These are phyloP conservation scores for Lomographa bimaculata DNA, from an alignment of 2,888 invertebrate genomes.

Conservation along the genomic window DNA sequence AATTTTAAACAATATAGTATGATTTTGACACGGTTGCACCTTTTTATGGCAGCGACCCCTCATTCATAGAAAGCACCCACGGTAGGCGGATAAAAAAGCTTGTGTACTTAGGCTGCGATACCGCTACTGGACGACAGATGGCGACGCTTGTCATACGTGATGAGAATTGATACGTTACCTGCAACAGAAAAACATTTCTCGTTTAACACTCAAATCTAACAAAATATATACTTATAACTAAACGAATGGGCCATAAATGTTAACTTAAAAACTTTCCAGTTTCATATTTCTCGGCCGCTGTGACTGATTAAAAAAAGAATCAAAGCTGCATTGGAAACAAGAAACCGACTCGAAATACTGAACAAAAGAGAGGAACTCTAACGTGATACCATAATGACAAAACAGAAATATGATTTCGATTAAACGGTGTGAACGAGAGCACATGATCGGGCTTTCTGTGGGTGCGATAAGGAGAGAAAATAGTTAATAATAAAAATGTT, in stretches of 20 bases:
- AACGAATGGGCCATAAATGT: slow-evolving; percentile 36
- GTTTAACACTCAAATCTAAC: slow-evolving; percentile 21
- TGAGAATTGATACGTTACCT: slow-evolving; percentile 39
- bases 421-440: slow-evolving; percentile 69
- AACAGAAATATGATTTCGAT: slow-evolving; percentile 84
- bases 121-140: slow-evolving; percentile 68
- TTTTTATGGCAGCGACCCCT: slow-evolving; percentile 64
- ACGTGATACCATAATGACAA: slow-evolving; percentile 83
- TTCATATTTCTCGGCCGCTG: slow-evolving; percentile 63
- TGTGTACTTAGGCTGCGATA: slow-evolving; percentile 35
- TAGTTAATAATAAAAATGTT: slow-evolving; percentile 82
- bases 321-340: slow-evolving; percentile 74
- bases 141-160: slow-evolving; percentile 42
- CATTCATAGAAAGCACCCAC: slow-evolving; percentile 69
- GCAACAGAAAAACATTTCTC: slow-evolving; percentile 38
- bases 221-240: slow-evolving; percentile 30
- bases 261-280: slow-evolving; percentile 36
- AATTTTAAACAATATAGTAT: slow-evolving; percentile 76
- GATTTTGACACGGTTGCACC: slow-evolving; percentile 78
- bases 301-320: slow-evolving; percentile 64
- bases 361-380: slow-evolving; percentile 80
- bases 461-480: slow-evolving; percentile 63
- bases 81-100: slow-evolving; percentile 56
- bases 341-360: slow-evolving; percentile 75
- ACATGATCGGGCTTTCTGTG: slow-evolving; percentile 47